These are phyloP conservation scores for Autographa gamma DNA, from an alignment of 2,888 invertebrate species.

Conservation along the genomic window DNA sequence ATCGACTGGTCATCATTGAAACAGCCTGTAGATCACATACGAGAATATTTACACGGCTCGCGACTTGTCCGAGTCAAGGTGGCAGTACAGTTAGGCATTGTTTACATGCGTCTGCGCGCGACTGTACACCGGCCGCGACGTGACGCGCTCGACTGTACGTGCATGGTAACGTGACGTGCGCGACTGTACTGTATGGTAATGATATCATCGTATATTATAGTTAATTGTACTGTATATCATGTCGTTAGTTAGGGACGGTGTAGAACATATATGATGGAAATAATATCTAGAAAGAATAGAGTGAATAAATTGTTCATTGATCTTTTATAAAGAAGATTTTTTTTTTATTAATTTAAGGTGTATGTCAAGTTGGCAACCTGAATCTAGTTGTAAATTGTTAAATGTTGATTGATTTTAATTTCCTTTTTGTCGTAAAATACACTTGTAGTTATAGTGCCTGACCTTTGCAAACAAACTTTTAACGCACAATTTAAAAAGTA, in stretches of 20 bases:
- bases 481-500: no score
- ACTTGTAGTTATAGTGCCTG: no score
- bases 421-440: no score
- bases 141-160: not conserved
- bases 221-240: not conserved
- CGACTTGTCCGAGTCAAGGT: slow-evolving; percentile 60
- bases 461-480: no score
- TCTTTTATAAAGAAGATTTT: no score
- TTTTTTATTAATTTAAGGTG: no score
- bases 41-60: slow-evolving; percentile 45
- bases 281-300: no score
- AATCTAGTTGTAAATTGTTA: no score
- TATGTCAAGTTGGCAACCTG: no score
- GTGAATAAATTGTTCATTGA: no score
- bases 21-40: slow-evolving; percentile 36
- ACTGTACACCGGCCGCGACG: slow-evolving; percentile 25
- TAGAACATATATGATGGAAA: no score
- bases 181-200: slow-evolving; percentile 38
- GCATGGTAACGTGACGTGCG: slow-evolving; percentile 5
- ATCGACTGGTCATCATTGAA: not conserved
- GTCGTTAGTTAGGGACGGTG: not conserved
- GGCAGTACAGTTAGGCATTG: slow-evolving; percentile 71
- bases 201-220: not conserved
- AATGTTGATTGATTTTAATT: no score
- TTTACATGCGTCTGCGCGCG: slow-evolving; percentile 54